A percentile compares a stretch with the other conserved stretches of the same genome.
phyloP scores from a whole-genome alignment of 2,888 invertebrate species.

The Lasioglossum pauxillum region DNA sequence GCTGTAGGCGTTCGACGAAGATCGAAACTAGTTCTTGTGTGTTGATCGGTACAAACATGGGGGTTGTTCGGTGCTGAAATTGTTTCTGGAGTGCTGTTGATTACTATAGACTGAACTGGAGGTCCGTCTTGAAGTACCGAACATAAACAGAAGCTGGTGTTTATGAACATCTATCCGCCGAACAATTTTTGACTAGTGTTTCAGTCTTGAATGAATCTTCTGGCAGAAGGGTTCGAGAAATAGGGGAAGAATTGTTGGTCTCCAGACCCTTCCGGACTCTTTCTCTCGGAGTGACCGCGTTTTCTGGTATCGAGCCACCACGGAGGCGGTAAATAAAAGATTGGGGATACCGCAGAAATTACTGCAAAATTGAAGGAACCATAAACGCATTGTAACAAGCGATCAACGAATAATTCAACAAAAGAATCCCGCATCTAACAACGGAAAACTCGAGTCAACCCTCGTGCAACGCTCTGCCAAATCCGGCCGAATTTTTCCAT shows the following conservation, averaged over 20 bases:
- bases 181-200: neutral
- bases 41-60: neutral
- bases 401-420: neutral
- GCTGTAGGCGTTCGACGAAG: neutral
- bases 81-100: neutral
- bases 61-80: neutral
- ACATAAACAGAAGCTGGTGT: neutral
- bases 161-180: neutral
- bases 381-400: neutral
- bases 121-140: too few relatives aligned
- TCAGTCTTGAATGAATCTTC: neutral
- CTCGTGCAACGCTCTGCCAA: too few relatives aligned
- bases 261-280: neutral
- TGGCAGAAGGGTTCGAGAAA: neutral
- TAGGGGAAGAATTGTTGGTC: neutral
- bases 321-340: neutral
- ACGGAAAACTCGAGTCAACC: neutral
- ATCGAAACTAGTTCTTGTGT: neutral
- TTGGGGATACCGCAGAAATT: neutral
- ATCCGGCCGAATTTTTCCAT: too few relatives aligned
- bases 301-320: neutral
- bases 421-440: neutral
- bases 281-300: neutral
- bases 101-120: neutral
- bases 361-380: neutral